Evolutionary conservation across 2,888 invertebrate species (phyloP).

Genomic region (Elysia crispata): DNA sequence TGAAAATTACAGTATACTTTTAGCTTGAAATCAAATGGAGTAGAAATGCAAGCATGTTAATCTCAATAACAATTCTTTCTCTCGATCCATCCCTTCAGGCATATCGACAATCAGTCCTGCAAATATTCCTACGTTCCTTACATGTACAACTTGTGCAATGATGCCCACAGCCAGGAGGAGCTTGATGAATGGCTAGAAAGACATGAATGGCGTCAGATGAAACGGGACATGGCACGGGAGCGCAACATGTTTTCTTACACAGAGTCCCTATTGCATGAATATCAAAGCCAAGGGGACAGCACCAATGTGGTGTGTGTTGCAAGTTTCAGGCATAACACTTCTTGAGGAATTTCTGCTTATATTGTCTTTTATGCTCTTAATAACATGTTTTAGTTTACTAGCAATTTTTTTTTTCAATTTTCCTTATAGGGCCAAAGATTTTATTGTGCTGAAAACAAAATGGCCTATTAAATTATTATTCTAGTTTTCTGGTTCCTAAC

Average conservation of each 20-base stretch:
- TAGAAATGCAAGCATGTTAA: too few relatives aligned
- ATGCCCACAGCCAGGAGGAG: slow-evolving; percentile 74
- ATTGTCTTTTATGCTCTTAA: too few relatives aligned
- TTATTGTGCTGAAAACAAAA: too few relatives aligned
- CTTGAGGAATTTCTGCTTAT: too few relatives aligned
- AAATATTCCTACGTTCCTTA: slow-evolving; percentile 70
- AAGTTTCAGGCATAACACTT: too few relatives aligned
- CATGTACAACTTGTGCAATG: slow-evolving; percentile 73
- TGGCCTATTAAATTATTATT: too few relatives aligned
- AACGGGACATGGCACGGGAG: slow-evolving; percentile 71
- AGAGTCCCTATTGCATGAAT: slow-evolving; percentile 70
- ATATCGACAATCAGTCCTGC: slow-evolving; percentile 61
- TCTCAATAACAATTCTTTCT: too few relatives aligned
- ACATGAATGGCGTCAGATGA: slow-evolving; percentile 73
- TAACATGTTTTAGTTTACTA: too few relatives aligned
- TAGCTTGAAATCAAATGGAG: too few relatives aligned
- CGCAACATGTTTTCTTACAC: slow-evolving; percentile 73
- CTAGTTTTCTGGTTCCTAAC: too few relatives aligned
- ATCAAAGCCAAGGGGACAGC: slow-evolving; percentile 63
- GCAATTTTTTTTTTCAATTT: too few relatives aligned
- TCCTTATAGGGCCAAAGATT: too few relatives aligned
- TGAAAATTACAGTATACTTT: neutral
- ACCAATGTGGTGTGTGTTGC: slow-evolving; percentile 70
- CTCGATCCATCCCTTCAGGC: slow-evolving; percentile 58
- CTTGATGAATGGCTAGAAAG: slow-evolving; percentile 75